Evolutionary conservation across 2,113 vertebrate genomes (phyloP).

Genomic region (Cromileptes altivelis): DNA sequence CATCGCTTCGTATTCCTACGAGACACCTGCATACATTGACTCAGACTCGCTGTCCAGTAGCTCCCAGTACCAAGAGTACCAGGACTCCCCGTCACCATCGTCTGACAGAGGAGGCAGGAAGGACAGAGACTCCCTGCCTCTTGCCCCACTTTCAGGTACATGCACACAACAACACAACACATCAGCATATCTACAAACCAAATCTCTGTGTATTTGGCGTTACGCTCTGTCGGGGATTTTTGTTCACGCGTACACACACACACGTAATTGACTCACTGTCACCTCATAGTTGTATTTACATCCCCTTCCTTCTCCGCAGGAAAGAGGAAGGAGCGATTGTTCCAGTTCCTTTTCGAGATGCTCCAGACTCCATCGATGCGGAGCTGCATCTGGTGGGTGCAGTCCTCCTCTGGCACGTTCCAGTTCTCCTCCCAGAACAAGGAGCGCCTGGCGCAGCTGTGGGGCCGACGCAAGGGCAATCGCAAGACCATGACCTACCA

Average conservation of each 20-base stretch:
- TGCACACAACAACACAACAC: background rate
- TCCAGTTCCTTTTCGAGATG: constrained; percentile 89
- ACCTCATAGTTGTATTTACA: constrained; percentile 28
- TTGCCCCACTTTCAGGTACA: constrained; percentile 81
- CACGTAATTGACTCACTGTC: background rate
- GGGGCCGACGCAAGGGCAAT: constrained; percentile 87
- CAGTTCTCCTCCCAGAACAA: constrained; percentile 90
- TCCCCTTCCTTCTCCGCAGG: constrained; percentile 68
- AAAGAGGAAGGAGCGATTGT: constrained; percentile 87
- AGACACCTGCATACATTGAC: constrained; percentile 75
- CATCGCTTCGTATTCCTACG: constrained; percentile 43
- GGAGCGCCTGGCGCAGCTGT: constrained; percentile 86
- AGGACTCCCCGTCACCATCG: constrained; percentile 76
- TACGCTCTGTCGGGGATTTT: background rate
- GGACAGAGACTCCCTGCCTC: constrained; percentile 58
- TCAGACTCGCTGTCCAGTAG: constrained; percentile 85
- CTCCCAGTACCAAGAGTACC: constrained; percentile 83
- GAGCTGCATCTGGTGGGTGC: constrained; percentile 89
- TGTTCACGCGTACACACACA: background rate
- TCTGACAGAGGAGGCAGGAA: constrained; percentile 63
- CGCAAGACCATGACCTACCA: constrained; percentile 90
- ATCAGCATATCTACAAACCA: background rate
- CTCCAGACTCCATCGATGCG: constrained; percentile 87
- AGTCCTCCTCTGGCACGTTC: constrained; percentile 84
- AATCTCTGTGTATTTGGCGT: background rate